Evolutionary conservation across 2,113 vertebrate species (phyloP).

Genomic region (Thamnophis sirtalis): DNA sequence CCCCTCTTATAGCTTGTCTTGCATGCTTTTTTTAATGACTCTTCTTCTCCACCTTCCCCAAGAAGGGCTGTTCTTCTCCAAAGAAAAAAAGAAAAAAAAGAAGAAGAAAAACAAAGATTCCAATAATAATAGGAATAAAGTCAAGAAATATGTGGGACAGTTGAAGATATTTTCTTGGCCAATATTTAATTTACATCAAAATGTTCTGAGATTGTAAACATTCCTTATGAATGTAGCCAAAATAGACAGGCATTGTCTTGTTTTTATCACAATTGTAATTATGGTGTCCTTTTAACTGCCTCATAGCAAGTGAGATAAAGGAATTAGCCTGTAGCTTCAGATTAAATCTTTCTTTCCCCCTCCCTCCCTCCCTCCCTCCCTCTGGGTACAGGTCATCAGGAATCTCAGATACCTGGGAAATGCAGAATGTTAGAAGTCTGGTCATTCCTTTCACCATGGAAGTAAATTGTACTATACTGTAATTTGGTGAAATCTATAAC

Average conservation of each 20-base stretch:
- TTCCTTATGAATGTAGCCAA: slow-evolving; percentile 80
- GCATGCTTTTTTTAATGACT: slow-evolving; percentile 42
- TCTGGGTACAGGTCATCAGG: slow-evolving; percentile 56
- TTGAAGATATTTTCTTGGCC: slow-evolving; percentile 67
- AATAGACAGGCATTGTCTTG: slow-evolving; percentile 76
- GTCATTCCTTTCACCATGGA: slow-evolving; percentile 68
- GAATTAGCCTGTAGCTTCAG: slow-evolving; percentile 70
- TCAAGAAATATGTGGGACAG: slow-evolving; percentile 64
- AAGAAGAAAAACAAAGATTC: slow-evolving; percentile 62
- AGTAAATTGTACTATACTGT: slow-evolving; percentile 71
- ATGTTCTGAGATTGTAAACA: slow-evolving; percentile 78
- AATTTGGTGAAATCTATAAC: slow-evolving; percentile 69
- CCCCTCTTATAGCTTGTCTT: slow-evolving; percentile 28
- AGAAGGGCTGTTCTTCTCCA: slow-evolving; percentile 60
- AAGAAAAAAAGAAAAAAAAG: too few species aligned
- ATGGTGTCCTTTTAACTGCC: slow-evolving; percentile 77
- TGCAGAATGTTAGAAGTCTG: slow-evolving; percentile 63
- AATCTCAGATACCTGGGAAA: slow-evolving; percentile 65
- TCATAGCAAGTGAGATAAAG: slow-evolving; percentile 78
- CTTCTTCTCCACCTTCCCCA: slow-evolving; percentile 12
- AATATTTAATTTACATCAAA: slow-evolving; percentile 79
- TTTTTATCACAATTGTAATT: slow-evolving; percentile 77
- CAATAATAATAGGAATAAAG: slow-evolving; percentile 58
- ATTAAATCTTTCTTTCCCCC: slow-evolving; percentile 54
- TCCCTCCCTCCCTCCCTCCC: slow-evolving; percentile 18